These are phyloP conservation scores for Himalopsyche anomala DNA, from an alignment of 2,888 invertebrate genomes.

Conservation along the genomic window DNA sequence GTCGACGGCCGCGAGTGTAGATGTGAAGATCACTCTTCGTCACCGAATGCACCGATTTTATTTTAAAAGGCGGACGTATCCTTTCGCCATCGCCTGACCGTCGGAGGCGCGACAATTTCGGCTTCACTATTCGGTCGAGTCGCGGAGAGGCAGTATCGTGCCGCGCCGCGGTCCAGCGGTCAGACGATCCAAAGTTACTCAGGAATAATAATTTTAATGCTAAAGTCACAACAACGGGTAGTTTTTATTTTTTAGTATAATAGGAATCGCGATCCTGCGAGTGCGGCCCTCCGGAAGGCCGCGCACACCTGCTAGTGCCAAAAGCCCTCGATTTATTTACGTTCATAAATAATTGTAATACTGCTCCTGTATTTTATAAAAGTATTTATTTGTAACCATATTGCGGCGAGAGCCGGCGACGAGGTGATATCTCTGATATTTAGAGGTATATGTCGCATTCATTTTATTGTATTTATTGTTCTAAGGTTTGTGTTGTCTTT, in stretches of 20 bases:
- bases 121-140: slow-evolving; percentile 45
- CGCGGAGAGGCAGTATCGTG: slow-evolving; percentile 36
- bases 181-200: slow-evolving; percentile 57
- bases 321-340: slow-evolving; percentile 74
- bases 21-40: slow-evolving; percentile 47
- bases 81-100: slow-evolving; percentile 73
- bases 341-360: slow-evolving; percentile 58
- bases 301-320: slow-evolving; percentile 76
- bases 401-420: slow-evolving; percentile 71
- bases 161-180: slow-evolving; percentile 44
- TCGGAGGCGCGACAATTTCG: slow-evolving; percentile 73
- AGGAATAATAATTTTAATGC: slow-evolving; percentile 61
- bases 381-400: slow-evolving; percentile 67
- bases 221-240: slow-evolving; percentile 66
- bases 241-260: slow-evolving; percentile 64
- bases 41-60: slow-evolving; percentile 62
- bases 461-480: slow-evolving; percentile 74
- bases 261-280: slow-evolving; percentile 58
- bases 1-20: slow-evolving; percentile 49
- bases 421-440: slow-evolving; percentile 78
- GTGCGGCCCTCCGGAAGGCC: slow-evolving; percentile 60
- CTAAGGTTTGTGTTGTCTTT: slow-evolving; percentile 65
- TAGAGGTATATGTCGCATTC: slow-evolving; percentile 77
- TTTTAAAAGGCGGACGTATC: slow-evolving; percentile 53
- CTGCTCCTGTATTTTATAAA: slow-evolving; percentile 69